Evolutionary conservation across 2,797 vertebrate genomes (phyloP), one percentile per base, ranked within the genome.

Genomic region (Pseudopleuronectes americanus): DNA sequence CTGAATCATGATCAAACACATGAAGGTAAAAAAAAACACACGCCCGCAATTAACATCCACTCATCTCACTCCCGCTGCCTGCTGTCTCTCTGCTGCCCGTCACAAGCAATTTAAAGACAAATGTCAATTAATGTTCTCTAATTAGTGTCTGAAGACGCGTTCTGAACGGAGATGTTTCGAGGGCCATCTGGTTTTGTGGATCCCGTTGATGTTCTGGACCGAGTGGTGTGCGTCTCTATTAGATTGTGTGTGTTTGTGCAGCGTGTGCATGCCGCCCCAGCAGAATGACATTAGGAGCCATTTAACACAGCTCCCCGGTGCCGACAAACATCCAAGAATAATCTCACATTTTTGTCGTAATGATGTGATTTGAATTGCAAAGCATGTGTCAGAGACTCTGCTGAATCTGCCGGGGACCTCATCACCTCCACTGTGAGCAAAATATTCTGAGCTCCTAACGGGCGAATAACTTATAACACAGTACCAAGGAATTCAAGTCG

Each of bases 281-380:
- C 74, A 70, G 84, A 91, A 90, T 73, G 57, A 80, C 74, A 87
- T 90, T 85, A 87, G 84, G 72, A 80, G 47, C 48, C 59, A 66
- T 91, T 91, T 87, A 86, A 80, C 81, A 56, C 55, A 66, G 71
- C 61, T 86, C 65, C 75, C 74, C 24, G 33, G 74, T 87, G 85
- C 64, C 65, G 55, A 61, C 77, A 74, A 72, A 74, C 63, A 76
- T 74, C 61, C 57, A 71, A 84, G 79, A 89, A 89, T 88, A 89
- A 88, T 86, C 76, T 86, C 74, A 76, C 54, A 83, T 80, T 78
- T 48, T 87, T 79, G 79, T 83, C 77, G 80, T 89, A 92, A 92
- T 84, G 80, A 92, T 82, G 71, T 49, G 52, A 90, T 94, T 93
- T 93, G 89, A 90, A 92, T 90, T 83, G 85, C 86, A 92, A 93